Base-by-base conservation (phyloP, 2,888 invertebrate genomes). In the Itoplectis maculator region DNA sequence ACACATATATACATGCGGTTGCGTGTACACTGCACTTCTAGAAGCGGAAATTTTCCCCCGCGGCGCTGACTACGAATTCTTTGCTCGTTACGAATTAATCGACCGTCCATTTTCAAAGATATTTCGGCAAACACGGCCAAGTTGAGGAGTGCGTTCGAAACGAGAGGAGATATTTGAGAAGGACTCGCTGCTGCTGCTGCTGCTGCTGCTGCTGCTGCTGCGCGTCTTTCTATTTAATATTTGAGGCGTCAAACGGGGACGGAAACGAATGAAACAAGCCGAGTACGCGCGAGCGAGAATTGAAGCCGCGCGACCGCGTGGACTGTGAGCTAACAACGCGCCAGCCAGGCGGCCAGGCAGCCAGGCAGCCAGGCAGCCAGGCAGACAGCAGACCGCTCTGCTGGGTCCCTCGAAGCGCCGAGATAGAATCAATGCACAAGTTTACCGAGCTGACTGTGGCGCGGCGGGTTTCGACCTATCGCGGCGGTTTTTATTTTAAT, bases 201-300 rank as follows among this genome's bases (percentile, higher is more conserved):
- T n/a, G n/a, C n/a, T n/a, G n/a, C n/a, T n/a, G n/a, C n/a, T n/a
- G n/a, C n/a, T n/a, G n/a, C n/a, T n/a, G n/a, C n/a, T n/a, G n/a
- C n/a, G 56, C 56, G 56, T 29, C 23, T 56, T 56, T 56, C 29
- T 56, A 29, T 56, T 56, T 23, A 56, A 56, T 56, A 56, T 56
- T 56, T 56, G 56, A 23, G 56, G 13, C 20, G 8, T 29, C 29
- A 56, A 56, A 29, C 29, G 56, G 4, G 23, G 56, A 29, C 3
- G 13, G 20, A 20, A 56, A 29, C 29, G 56, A 56, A 29, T 56
- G 23, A 20, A 56, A 56, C 56, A 29, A 29, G 29, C 29, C 13
- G 56, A 29, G 29, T 56, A 29, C 8, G 13, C 13, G 56, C 29
- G 29, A 56, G 56, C 29, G 29, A 56, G 29, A 56, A 56, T 56